phyloP scores from a whole-genome alignment of 2,888 invertebrate genomes.

The Saturnia japonica region DNA sequence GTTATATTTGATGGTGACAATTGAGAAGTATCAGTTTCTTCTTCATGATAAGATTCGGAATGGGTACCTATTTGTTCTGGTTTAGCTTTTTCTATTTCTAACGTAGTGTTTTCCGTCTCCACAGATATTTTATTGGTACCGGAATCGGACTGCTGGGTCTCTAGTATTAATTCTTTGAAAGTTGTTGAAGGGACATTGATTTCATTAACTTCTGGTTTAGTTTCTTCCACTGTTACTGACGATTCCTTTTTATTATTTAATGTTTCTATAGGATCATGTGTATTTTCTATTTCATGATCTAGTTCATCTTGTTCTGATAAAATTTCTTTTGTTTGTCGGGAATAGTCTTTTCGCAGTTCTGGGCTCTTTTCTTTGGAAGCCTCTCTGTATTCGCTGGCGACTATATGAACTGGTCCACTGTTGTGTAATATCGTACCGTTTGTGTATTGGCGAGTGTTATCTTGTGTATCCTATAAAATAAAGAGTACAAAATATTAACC shows the following conservation, averaged over 20 bases:
- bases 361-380: slow-evolving; percentile 48
- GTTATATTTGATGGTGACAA: slow-evolving; percentile 24
- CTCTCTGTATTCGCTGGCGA: slow-evolving; percentile 66
- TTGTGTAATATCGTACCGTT: slow-evolving; percentile 70
- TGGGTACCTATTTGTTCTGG: background rate
- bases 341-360: slow-evolving; percentile 39
- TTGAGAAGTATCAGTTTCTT: slow-evolving; percentile 17
- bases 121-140: background rate
- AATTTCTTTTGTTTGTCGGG: slow-evolving; percentile 29
- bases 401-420: slow-evolving; percentile 69
- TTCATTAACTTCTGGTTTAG: slow-evolving; percentile 25
- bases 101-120: background rate
- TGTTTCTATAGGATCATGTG: slow-evolving; percentile 28
- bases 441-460: slow-evolving; percentile 71
- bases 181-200: slow-evolving; percentile 23
- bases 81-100: background rate
- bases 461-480: slow-evolving; percentile 64
- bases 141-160: background rate
- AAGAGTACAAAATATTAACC: background rate
- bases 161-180: slow-evolving; percentile 3
- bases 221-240: slow-evolving; percentile 6
- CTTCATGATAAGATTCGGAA: slow-evolving; percentile 15
- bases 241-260: slow-evolving; percentile 11
- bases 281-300: slow-evolving; percentile 32
- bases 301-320: slow-evolving; percentile 26